phyloP scores from a whole-genome alignment of 2,888 invertebrate genomes.

The Cataglyphis livida region DNA sequence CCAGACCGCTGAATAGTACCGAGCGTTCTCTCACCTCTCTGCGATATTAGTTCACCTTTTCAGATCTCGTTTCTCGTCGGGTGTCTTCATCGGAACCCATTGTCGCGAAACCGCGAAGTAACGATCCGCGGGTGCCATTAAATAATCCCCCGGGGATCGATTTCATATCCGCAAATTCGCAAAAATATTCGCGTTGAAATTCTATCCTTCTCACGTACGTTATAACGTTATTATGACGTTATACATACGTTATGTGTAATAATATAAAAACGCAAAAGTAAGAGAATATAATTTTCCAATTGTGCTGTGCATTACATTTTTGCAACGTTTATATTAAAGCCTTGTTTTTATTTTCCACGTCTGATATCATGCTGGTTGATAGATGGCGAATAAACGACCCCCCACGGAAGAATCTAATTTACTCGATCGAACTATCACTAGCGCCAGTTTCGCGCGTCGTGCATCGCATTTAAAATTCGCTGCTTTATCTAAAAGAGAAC shows the following conservation, averaged over 20 bases:
- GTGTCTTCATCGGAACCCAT: conserved; percentile 41
- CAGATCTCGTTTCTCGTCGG: conserved; percentile 35
- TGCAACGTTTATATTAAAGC: background rate
- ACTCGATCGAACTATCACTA: conserved; percentile 31
- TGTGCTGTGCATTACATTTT: background rate
- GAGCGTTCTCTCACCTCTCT: conserved; percentile 57
- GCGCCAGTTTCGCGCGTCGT: conserved; percentile 42
- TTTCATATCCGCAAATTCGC: conserved; percentile 17
- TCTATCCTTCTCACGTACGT: background rate
- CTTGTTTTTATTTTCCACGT: conserved; percentile 1
- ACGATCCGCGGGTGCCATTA: conserved; percentile 27
- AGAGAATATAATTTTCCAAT: background rate
- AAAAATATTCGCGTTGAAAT: background rate
- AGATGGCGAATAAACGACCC: conserved; percentile 27
- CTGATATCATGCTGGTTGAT: background rate
- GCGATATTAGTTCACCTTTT: conserved; percentile 54
- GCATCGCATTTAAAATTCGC: conserved; percentile 48
- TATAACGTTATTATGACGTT: background rate
- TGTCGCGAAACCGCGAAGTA: conserved; percentile 40
- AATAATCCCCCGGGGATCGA: conserved; percentile 30
- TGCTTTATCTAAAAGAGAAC: conserved; percentile 39
- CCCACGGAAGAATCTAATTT: conserved; percentile 41
- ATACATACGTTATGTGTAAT: background rate
- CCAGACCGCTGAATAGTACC: conserved; percentile 57
- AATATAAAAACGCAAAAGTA: background rate